Conservation (phyloP, 2,888 invertebrate species). For the Octodonta nipae region DNA sequence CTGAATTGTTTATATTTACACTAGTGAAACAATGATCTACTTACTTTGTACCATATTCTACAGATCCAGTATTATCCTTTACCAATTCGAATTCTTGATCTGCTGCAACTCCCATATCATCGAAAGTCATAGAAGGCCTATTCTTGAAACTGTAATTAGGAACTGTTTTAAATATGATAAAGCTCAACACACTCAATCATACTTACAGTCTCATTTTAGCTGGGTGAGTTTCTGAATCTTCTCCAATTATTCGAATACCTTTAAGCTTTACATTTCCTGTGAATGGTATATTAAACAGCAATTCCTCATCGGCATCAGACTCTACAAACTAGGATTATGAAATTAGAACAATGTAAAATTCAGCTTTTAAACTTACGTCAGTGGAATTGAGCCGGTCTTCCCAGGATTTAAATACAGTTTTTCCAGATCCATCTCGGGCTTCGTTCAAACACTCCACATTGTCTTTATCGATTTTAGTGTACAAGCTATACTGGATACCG, state of each 20-base stretch:
- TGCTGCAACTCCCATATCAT: constrained; percentile 57
- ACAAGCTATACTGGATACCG: constrained; percentile 72
- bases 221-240: constrained; percentile 75
- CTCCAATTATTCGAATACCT: constrained; percentile 85
- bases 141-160: constrained; percentile 66
- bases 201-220: constrained; percentile 75
- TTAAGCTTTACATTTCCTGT: constrained; percentile 90
- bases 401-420: constrained; percentile 83
- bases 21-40: too few relatives aligned
- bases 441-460: constrained; percentile 89
- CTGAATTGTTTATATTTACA: too few relatives aligned
- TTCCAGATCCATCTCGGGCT: constrained; percentile 70
- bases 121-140: constrained; percentile 87
- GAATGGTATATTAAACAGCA: constrained; percentile 93
- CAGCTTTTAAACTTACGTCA: constrained; percentile 42
- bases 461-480: constrained; percentile 74
- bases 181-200: constrained; percentile 2
- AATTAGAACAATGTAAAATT: constrained; percentile 6
- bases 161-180: not conserved
- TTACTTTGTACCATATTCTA: constrained; percentile 87
- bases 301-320: constrained; percentile 91
- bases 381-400: constrained; percentile 66
- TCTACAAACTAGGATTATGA: constrained; percentile 62
- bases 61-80: constrained; percentile 59
- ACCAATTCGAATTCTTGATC: constrained; percentile 86